phyloP scores from a whole-genome alignment of 2,888 invertebrate species.

The Hyposoter didymator region DNA sequence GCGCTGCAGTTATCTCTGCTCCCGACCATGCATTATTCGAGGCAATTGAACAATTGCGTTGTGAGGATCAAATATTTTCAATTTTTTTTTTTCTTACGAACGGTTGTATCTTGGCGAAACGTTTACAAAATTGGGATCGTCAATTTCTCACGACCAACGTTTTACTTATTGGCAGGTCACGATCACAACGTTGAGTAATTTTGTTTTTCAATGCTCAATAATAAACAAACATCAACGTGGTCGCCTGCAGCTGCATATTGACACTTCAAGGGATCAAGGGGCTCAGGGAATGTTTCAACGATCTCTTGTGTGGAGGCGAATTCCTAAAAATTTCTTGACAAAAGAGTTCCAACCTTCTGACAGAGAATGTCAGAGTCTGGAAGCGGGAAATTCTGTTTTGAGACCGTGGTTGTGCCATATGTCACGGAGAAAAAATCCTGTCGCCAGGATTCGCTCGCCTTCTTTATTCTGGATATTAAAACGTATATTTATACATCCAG shows the following conservation, averaged over 20 bases:
- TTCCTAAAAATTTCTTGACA: neutral
- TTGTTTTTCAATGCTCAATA: neutral
- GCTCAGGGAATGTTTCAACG: neutral
- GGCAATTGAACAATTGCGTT: neutral
- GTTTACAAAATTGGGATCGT: too few species aligned
- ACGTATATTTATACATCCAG: constrained; percentile 59
- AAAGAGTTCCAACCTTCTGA: neutral
- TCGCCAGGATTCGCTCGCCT: constrained; percentile 53
- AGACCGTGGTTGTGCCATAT: constrained; percentile 49
- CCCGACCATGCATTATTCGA: constrained; percentile 32
- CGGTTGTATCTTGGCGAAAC: too few species aligned
- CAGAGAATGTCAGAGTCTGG: neutral
- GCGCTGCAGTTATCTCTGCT: neutral
- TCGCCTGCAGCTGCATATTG: neutral
- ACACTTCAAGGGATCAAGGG: neutral
- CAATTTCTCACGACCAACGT: neutral
- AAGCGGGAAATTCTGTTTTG: constrained; percentile 38
- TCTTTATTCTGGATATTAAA: constrained; percentile 4
- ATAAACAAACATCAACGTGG: neutral
- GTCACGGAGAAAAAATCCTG: constrained; percentile 68
- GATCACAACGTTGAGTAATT: neutral
- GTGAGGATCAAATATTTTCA: too few species aligned
- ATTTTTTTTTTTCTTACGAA: too few species aligned
- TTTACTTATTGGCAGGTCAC: neutral
- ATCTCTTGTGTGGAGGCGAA: neutral